phyloP scores from a whole-genome alignment of 2,888 invertebrate genomes.

The Agrotis clavis region DNA sequence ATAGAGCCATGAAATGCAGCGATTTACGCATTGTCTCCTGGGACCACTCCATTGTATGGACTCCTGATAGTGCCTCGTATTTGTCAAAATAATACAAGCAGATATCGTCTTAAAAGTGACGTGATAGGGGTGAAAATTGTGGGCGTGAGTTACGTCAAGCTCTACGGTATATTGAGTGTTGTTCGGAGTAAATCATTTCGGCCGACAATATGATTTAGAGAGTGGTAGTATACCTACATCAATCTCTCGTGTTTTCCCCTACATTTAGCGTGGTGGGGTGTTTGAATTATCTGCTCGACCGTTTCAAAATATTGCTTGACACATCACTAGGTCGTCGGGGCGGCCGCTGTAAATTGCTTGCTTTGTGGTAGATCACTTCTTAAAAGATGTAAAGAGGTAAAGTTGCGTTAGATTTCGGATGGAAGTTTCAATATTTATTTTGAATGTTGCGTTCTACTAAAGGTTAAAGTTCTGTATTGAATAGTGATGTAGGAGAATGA shows the following conservation, averaged over 20 bases:
- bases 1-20: constrained; percentile 69
- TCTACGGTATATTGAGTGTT: constrained; percentile 43
- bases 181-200: constrained; percentile 61
- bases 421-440: constrained; percentile 22
- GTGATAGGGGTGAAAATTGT: constrained; percentile 47
- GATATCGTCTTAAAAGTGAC: constrained; percentile 50
- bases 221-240: constrained; percentile 52
- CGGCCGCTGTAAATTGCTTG: constrained; percentile 1
- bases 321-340: constrained; percentile 9
- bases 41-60: constrained; percentile 67
- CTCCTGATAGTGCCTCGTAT: constrained; percentile 51
- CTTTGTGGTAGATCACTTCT: not conserved
- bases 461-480: not conserved
- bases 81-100: constrained; percentile 56
- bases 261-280: constrained; percentile 44
- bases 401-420: not conserved
- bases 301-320: constrained; percentile 36
- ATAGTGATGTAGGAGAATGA: not conserved
- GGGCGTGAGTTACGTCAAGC: constrained; percentile 25
- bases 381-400: not conserved
- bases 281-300: constrained; percentile 42
- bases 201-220: constrained; percentile 64
- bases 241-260: constrained; percentile 56
- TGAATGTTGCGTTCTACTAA: not conserved
- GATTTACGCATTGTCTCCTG: constrained; percentile 72